Conservation (phyloP, 2,888 invertebrate species). For the Drosophila buzzatii region DNA sequence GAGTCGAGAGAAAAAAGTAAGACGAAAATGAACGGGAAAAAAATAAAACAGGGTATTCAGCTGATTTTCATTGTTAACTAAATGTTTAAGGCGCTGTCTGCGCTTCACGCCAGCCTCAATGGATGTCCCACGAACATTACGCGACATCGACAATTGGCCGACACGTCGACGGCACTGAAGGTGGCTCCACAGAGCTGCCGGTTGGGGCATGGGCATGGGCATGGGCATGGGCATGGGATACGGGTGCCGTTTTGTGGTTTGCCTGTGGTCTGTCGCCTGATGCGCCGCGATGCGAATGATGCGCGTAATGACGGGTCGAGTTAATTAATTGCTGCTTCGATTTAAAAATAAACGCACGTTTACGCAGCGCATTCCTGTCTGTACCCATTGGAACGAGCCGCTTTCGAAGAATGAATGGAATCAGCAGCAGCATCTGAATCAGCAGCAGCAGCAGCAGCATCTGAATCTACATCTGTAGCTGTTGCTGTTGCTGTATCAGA, state of each 20-base stretch:
- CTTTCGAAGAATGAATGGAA: slow-evolving; percentile 70
- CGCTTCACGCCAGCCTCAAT: slow-evolving; percentile 69
- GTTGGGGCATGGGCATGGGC: not conserved
- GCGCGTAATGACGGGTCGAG: slow-evolving; percentile 80
- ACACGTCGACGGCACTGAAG: slow-evolving; percentile 44
- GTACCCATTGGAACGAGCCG: slow-evolving; percentile 52
- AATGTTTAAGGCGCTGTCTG: slow-evolving; percentile 55
- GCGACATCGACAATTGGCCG: slow-evolving; percentile 55
- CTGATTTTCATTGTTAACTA: slow-evolving; percentile 49
- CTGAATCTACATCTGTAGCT: slow-evolving; percentile 22
- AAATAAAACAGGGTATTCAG: slow-evolving; percentile 38
- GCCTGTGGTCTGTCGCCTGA: slow-evolving; percentile 78
- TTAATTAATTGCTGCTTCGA: slow-evolving; percentile 80
- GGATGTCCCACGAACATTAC: slow-evolving; percentile 35
- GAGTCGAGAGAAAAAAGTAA: not conserved
- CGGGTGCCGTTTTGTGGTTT: slow-evolving; percentile 38
- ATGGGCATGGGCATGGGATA: not conserved
- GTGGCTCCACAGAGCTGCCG: slow-evolving; percentile 6
- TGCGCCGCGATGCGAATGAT: slow-evolving; percentile 76
- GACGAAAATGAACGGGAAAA: not conserved
- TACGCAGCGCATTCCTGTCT: slow-evolving; percentile 71
- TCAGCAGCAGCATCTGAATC: slow-evolving; percentile 49
- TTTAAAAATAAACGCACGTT: slow-evolving; percentile 79
- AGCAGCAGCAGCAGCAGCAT: slow-evolving; percentile 23
- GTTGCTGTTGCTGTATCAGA: slow-evolving; percentile 24